Percentiles rank a stretch among this genome's conserved stretches.
Evolutionary conservation across 2,888 invertebrate species (phyloP).

Genomic region (Arge pagana): DNA sequence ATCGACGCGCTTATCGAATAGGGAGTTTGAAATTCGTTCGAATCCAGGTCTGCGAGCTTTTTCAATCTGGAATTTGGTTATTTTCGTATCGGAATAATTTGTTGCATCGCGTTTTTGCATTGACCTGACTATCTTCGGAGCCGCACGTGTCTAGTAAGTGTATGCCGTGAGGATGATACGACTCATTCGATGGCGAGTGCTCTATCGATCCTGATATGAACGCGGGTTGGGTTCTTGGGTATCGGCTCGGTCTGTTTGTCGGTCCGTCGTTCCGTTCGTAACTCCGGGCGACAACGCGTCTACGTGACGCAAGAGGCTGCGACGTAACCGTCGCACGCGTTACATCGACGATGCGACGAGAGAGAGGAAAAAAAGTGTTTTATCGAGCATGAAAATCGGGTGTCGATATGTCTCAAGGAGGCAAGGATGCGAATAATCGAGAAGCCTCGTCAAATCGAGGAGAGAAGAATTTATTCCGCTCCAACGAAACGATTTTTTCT

Average conservation of each 20-base stretch:
- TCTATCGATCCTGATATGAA: slow-evolving; percentile 44
- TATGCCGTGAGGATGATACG: slow-evolving; percentile 31
- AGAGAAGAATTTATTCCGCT: too few species aligned
- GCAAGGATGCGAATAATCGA: too few species aligned
- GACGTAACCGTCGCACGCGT: too few species aligned
- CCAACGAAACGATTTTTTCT: too few species aligned
- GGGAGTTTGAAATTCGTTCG: too few species aligned
- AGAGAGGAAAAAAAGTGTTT: too few species aligned
- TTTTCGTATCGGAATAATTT: neutral
- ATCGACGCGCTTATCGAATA: too few species aligned
- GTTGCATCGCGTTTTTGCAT: neutral
- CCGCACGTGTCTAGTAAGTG: too few species aligned
- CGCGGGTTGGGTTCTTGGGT: slow-evolving; percentile 14
- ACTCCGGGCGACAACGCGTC: neutral
- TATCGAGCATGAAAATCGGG: too few species aligned
- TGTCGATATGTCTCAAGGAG: too few species aligned
- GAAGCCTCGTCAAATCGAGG: too few species aligned
- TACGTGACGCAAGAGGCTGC: neutral
- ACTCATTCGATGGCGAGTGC: slow-evolving; percentile 36
- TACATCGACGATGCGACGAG: too few species aligned
- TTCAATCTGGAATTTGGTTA: neutral
- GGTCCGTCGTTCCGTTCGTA: neutral
- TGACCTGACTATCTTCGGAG: neutral
- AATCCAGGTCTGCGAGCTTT: neutral
- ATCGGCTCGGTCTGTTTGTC: slow-evolving; percentile 1